These are phyloP conservation scores for Butorides virescens DNA, from an alignment of 2,113 vertebrate species.

Conservation along the genomic window DNA sequence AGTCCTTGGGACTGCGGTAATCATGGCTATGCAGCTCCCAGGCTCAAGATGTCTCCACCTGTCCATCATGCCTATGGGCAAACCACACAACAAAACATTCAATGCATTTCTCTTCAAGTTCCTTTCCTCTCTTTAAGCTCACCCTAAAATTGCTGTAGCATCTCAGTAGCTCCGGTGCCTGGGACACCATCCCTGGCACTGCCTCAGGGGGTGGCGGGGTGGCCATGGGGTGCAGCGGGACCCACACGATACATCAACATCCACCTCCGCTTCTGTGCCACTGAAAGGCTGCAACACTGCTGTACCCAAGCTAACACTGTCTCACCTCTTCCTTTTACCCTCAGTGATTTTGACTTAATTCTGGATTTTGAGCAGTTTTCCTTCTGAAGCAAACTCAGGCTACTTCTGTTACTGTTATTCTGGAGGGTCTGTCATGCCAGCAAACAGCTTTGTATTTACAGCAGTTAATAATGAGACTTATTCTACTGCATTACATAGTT, in stretches of 20 bases:
- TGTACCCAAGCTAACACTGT: not conserved
- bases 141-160: not conserved
- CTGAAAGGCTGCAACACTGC: not conserved
- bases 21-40: not conserved
- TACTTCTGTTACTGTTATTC: not conserved
- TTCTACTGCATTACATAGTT: not conserved
- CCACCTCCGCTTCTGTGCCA: not conserved
- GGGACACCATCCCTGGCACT: fast-evolving
- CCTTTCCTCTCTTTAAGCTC: not conserved
- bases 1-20: not conserved
- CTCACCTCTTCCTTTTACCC: not conserved
- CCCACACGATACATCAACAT: not conserved
- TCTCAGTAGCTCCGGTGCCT: not conserved
- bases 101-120: not conserved
- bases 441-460: constrained; percentile 23
- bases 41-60: not conserved
- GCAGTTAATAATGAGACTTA: not conserved
- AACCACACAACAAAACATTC: not conserved
- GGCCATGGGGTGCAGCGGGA: not conserved
- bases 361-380: not conserved
- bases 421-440: not conserved
- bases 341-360: constrained; percentile 45
- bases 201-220: not conserved
- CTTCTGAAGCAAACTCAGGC: not conserved
- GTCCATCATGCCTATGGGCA: not conserved